Conservation (phyloP, 1,140 invertebrate genomes). For the Leucophenga varia region DNA sequence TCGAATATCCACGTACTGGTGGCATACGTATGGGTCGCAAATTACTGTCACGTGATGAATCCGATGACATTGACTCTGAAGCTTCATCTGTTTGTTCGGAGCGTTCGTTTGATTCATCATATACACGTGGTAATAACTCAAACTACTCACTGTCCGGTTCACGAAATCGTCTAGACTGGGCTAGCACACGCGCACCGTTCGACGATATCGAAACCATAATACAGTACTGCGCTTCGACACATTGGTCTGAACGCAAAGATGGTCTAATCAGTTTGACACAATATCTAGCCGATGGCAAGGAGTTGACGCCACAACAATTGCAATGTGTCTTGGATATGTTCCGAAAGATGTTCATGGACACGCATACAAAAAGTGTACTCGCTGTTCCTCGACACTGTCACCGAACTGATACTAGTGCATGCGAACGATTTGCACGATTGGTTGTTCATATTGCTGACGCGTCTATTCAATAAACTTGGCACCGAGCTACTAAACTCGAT, state of each 20-base stretch:
- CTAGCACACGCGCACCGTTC: conserved; percentile 56
- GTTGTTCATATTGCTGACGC: conserved; percentile 82
- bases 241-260: conserved; percentile 91
- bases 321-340: conserved; percentile 72
- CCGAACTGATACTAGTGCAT: conserved; percentile 85
- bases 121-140: conserved; percentile 46
- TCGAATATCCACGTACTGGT: conserved; percentile 38
- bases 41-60: conserved; percentile 64
- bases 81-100: conserved; percentile 94
- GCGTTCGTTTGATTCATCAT: conserved; percentile 80
- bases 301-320: conserved; percentile 45
- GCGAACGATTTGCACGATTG: conserved; percentile 84
- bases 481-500: conserved; percentile 87
- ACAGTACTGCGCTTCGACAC: conserved; percentile 78
- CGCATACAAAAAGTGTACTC: conserved; percentile 96
- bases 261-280: conserved; percentile 77
- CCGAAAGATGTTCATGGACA: conserved; percentile 95
- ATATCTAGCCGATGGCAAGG: conserved; percentile 53
- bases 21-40: conserved; percentile 45
- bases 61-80: conserved; percentile 88
- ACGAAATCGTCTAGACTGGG: conserved; percentile 69
- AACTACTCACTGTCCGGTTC: conserved; percentile 77
- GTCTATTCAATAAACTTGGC: conserved; percentile 83
- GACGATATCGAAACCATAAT: conserved; percentile 90
- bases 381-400: conserved; percentile 87